Percentiles rank a stretch among this genome's conserved stretches.
These are phyloP conservation scores for Pardalotus punctatus DNA, from an alignment of 2,113 vertebrate genomes.

Conservation along the genomic window DNA sequence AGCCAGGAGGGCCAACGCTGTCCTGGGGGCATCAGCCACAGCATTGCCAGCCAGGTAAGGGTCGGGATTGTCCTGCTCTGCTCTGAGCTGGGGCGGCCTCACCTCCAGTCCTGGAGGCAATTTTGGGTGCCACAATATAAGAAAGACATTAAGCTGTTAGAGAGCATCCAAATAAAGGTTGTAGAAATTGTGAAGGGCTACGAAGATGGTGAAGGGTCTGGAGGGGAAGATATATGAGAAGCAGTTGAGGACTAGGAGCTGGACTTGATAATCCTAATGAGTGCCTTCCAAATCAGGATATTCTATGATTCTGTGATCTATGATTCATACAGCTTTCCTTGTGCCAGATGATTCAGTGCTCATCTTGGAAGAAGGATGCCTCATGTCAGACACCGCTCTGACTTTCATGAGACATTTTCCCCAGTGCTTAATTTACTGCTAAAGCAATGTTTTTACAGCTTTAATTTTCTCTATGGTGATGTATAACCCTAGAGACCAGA, in stretches of 20 bases:
- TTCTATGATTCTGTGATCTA: background rate
- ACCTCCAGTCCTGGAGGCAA: accelerated
- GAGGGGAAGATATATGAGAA: background rate
- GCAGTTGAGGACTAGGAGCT: background rate
- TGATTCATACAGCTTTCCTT: background rate
- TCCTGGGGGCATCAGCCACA: background rate
- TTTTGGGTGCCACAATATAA: background rate
- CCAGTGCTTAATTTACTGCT: background rate
- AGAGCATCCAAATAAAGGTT: background rate
- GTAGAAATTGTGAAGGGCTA: background rate
- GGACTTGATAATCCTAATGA: background rate
- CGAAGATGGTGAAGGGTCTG: background rate
- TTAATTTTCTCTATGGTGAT: background rate
- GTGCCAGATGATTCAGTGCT: background rate
- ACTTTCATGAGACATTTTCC: background rate
- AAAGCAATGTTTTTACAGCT: background rate
- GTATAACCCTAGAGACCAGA: background rate
- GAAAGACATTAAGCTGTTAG: background rate
- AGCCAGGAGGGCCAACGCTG: accelerated
- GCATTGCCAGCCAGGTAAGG: accelerated
- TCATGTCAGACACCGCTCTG: background rate
- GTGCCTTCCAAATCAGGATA: background rate
- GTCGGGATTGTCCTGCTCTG: background rate
- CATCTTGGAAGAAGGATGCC: background rate
- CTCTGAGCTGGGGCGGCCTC: accelerated